Evolutionary conservation across 2,797 vertebrate genomes (phyloP).

Genomic region (Liasis olivaceus): DNA sequence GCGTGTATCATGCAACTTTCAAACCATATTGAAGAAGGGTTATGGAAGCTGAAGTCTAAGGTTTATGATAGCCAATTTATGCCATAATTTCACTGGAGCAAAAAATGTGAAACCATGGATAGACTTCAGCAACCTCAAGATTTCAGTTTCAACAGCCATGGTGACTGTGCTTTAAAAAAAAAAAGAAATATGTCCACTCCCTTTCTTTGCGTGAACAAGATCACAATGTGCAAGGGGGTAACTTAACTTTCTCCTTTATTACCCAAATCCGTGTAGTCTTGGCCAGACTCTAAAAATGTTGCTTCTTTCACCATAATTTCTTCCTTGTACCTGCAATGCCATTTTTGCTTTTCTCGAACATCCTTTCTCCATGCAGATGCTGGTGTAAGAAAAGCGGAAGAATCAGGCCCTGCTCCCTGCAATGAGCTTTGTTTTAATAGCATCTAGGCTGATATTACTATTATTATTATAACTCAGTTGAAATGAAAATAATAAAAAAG

Average conservation of each 20-base stretch:
- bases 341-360: not conserved
- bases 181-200: too few species aligned
- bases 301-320: not conserved
- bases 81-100: not conserved
- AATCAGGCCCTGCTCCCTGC: slow-evolving; percentile 17
- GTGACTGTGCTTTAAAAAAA: not conserved
- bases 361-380: slow-evolving; percentile 26
- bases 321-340: not conserved
- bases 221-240: not conserved
- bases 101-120: not conserved
- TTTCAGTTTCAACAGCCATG: not conserved
- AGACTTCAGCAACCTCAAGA: not conserved
- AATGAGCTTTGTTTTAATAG: slow-evolving; percentile 44
- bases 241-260: not conserved
- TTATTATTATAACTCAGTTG: slow-evolving; percentile 47
- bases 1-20: not conserved
- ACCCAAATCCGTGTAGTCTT: not conserved
- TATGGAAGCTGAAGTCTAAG: not conserved
- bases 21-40: not conserved
- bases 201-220: not conserved
- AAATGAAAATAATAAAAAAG: slow-evolving; percentile 62
- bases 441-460: slow-evolving; percentile 20
- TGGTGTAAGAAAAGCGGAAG: slow-evolving; percentile 7
- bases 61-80: not conserved
- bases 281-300: not conserved